These are phyloP conservation scores for Vimba vimba DNA, from an alignment of 2,113 vertebrate species.

Conservation along the genomic window DNA sequence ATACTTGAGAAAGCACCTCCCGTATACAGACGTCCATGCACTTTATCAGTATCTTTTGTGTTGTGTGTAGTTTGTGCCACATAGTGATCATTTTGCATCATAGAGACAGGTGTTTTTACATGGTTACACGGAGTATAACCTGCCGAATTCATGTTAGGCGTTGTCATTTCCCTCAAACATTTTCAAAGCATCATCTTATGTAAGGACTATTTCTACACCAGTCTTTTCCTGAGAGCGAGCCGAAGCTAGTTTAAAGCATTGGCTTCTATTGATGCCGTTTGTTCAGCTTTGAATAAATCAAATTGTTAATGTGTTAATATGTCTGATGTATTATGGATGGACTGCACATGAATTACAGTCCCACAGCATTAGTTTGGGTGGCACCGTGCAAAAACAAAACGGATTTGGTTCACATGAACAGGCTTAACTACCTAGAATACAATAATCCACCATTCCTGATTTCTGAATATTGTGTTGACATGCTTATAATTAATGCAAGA, in stretches of 20 bases:
- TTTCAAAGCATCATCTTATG: background rate
- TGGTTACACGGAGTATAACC: slow-evolving; percentile 10
- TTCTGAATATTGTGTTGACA: slow-evolving; percentile 1
- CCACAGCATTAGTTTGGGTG: slow-evolving; percentile 2
- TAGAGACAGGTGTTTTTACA: slow-evolving; percentile 27
- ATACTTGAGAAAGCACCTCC: slow-evolving; percentile 15
- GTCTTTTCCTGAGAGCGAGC: background rate
- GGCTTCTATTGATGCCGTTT: background rate
- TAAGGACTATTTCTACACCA: background rate
- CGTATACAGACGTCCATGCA: slow-evolving; percentile 63
- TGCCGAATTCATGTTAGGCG: background rate
- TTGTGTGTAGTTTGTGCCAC: slow-evolving; percentile 68
- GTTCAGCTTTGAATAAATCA: background rate
- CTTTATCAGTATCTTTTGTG: slow-evolving; percentile 71
- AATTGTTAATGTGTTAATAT: background rate
- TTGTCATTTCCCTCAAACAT: background rate
- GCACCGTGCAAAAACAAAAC: background rate
- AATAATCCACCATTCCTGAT: slow-evolving; percentile 26
- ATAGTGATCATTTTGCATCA: slow-evolving; percentile 65
- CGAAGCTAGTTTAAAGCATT: background rate
- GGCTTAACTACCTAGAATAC: slow-evolving; percentile 28
- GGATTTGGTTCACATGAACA: slow-evolving; percentile 26
- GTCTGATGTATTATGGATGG: background rate
- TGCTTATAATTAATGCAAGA: background rate
- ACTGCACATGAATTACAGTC: background rate